A percentile compares a stretch with the other conserved stretches of the same genome.
Evolutionary conservation across 2,888 invertebrate species (phyloP).

Genomic region (Latheticus oryzae): DNA sequence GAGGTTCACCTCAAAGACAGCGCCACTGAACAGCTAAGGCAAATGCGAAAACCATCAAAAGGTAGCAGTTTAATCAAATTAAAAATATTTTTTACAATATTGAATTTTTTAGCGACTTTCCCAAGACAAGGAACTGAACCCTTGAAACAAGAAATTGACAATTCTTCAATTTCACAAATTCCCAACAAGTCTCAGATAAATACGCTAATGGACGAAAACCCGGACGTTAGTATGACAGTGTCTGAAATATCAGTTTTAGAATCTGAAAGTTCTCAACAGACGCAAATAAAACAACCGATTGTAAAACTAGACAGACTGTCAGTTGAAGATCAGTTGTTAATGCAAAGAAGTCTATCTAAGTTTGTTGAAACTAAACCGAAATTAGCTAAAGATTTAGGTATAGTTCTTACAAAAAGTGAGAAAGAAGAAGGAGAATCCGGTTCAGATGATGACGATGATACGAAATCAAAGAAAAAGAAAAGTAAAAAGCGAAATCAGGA

Average conservation of each 20-base stretch:
- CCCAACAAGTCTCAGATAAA: background rate
- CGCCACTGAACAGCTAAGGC: constrained; percentile 58
- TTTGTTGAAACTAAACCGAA: constrained; percentile 74
- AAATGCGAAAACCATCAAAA: constrained; percentile 53
- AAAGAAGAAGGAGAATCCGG: constrained; percentile 39
- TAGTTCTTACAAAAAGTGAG: constrained; percentile 58
- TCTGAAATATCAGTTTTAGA: constrained; percentile 20
- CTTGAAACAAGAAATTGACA: constrained; percentile 5
- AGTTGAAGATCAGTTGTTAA: constrained; percentile 63
- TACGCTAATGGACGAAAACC: constrained; percentile 6
- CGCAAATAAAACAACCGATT: constrained; percentile 69
- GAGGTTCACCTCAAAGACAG: constrained; percentile 46
- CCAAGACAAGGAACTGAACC: constrained; percentile 6
- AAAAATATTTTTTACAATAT: background rate
- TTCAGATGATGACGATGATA: constrained; percentile 68
- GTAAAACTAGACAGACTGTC: constrained; percentile 73
- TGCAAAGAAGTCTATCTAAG: constrained; percentile 74
- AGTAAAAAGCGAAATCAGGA: constrained; percentile 53
- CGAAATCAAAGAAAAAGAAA: constrained; percentile 49
- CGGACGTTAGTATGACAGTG: constrained; percentile 7
- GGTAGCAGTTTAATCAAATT: constrained; percentile 42
- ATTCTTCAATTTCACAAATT: constrained; percentile 2
- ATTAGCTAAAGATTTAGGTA: constrained; percentile 71
- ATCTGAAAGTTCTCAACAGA: constrained; percentile 32
- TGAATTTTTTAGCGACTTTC: constrained; percentile 3